Base-by-base conservation (phyloP, 2,797 vertebrate genomes). In the Rhincodon typus region DNA sequence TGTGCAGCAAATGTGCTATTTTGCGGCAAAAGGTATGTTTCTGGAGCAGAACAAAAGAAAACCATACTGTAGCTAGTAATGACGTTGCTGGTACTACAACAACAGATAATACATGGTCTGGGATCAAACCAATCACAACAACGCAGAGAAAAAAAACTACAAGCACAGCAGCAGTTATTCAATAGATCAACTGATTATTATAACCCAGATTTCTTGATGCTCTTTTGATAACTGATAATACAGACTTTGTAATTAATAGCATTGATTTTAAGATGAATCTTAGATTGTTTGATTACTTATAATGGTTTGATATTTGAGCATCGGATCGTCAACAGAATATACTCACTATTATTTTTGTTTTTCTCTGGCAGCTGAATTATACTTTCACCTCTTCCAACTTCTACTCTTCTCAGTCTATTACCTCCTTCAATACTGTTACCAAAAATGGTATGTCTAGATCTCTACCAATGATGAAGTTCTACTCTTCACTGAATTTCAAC, bases 371-470 rank as follows among this genome's bases (percentile, higher is more conserved):
- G 98, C 98, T 97, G 96, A 98, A 97, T 97, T 97, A 97, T 97
- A 97, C 97, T 97, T 97, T 97, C 57, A 98, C 97, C 97, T 97
- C 98, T 96, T 98, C 98, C 97, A 98, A 97, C 97, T 98, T 98
- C 98, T 98, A 97, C 97, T 97, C 98, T 96, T 98, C 98, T 97
- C 96, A 98, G 97, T 98, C 98, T 98, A 98, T 97, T 97, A 97
- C 98, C 97, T 98, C 97, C 97, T 97, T 98, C 97, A 97, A 97
- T 98, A 97, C 98, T 97, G 96, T 98, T 97, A 97, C 97, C 97
- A 98, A 97, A 97, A 97, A 97, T 97, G 98, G 98, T 98, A 98
- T 96, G 98, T 98, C 97, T 34, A 25, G 8, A 66, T 96, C 96
- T 96, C 96, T 97, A 97, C 97, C 66, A 96, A 96, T 95, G 66